Evolutionary conservation across 2,888 invertebrate species (phyloP).

Genomic region (Monopis laevigella): DNA sequence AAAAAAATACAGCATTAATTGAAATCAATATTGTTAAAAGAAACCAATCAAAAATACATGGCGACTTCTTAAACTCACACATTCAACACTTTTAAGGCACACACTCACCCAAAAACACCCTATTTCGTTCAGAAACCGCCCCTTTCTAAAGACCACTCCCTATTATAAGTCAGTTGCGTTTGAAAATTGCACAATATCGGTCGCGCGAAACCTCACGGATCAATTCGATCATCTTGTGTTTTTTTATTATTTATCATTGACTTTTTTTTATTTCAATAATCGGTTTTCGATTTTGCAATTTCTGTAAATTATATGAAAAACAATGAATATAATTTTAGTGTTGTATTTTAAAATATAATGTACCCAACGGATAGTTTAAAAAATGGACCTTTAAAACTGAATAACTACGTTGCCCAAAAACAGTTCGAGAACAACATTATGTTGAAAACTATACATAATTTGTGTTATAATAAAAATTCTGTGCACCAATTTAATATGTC

Average conservation of each 20-base stretch:
- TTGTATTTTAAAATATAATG: constrained; percentile 35
- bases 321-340: neutral
- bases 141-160: constrained; percentile 54
- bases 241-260: too few species aligned
- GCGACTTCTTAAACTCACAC: constrained; percentile 15
- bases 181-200: constrained; percentile 25
- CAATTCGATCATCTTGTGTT: too few species aligned
- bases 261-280: too few species aligned
- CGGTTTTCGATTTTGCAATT: constrained; percentile 20
- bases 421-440: constrained; percentile 53
- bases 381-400: constrained; percentile 52
- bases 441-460: constrained; percentile 57
- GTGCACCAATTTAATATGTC: constrained; percentile 56
- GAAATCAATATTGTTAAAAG: too few species aligned
- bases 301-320: constrained; percentile 12
- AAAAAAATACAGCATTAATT: too few species aligned
- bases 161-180: constrained; percentile 36
- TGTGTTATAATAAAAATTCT: constrained; percentile 48
- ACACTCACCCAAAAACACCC: constrained; percentile 25
- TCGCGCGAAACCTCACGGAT: constrained; percentile 24
- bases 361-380: constrained; percentile 51
- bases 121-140: constrained; percentile 34
- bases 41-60: too few species aligned
- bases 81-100: constrained; percentile 15
- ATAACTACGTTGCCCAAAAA: constrained; percentile 35